Percentiles rank a stretch among this genome's conserved stretches.
Evolutionary conservation across 2,888 invertebrate species (phyloP).

Genomic region (Hemithea aestivaria): DNA sequence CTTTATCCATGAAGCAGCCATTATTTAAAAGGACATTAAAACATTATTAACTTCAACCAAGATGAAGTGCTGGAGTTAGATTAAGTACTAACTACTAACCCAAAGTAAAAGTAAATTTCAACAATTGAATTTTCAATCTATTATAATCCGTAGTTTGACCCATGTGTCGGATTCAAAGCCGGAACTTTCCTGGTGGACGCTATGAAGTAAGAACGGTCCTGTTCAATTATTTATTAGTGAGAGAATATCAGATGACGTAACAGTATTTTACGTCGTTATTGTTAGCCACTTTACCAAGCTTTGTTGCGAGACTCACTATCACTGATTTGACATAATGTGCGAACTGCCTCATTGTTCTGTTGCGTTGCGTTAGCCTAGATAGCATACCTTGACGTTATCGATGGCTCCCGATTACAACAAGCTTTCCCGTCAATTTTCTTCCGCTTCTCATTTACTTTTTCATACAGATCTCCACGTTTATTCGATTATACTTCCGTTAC

Average conservation of each 20-base stretch:
- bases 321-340: constrained; percentile 37
- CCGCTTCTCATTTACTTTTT: constrained; percentile 1
- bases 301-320: constrained; percentile 9
- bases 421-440: neutral
- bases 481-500: constrained; percentile 8
- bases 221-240: constrained; percentile 4
- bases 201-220: constrained; percentile 5
- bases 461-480: neutral
- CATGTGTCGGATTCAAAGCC: no score
- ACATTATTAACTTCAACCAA: constrained; percentile 42
- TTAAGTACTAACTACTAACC: constrained; percentile 18
- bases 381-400: constrained; percentile 26
- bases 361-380: constrained; percentile 14
- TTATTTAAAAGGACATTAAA: constrained; percentile 45
- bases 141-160: no score
- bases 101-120: no score
- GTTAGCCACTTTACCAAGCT: neutral
- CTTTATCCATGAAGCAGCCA: constrained; percentile 29
- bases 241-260: neutral
- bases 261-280: neutral
- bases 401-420: constrained; percentile 10
- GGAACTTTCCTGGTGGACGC: no score
- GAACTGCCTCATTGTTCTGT: constrained; percentile 42
- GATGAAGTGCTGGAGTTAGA: constrained; percentile 25
- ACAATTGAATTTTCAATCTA: no score